Evolutionary conservation across 2,888 invertebrate genomes (phyloP), one percentile per base, ranked within the genome.

Genomic region (Hemistola chrysoprasaria): DNA sequence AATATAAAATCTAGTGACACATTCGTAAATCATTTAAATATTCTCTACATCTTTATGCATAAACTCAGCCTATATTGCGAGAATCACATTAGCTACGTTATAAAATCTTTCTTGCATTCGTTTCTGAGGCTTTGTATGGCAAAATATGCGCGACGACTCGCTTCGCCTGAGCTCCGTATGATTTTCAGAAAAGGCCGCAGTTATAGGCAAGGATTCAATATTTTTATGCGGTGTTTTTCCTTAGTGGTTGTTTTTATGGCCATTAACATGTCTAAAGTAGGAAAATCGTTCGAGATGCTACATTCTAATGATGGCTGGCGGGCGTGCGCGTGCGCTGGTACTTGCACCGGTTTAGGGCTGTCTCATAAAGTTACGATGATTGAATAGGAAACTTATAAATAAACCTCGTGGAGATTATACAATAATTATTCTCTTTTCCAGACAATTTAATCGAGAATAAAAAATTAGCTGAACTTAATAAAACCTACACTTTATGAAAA

Each of bases 181-280:
- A 88, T 88, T 88, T 86, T 88, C 88, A 87, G 87, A 88, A 87
- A 85, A 81, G 87, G 84, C 75, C 64, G 71, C 67, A 72, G 76
- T 71, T 84, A 87, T 83, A 81, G 65, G 74, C 73, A 74, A 76
- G 84, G 80, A 83, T 86, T 80, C 86, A 86, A 88, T 88, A 87
- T 88, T 88, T 88, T 86, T 88, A 88, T 87, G 78, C 80, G 51
- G 64, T 69, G 81, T 87, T 86, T 87, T 87, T 84, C 80, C 78
- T 77, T 62, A 62, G 73, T 50, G 49, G 70, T 53, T 59, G 84
- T 87, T 87, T 88, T 87, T 88, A 80, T 74, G 63, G 64, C 74
- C 81, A 85, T 85, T 79, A 79, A 80, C 73, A 75, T 73, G 74
- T 80, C 88, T 87, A 79, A 83, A 87, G 85, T 87, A 81, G 88